Evolutionary conservation across 2,113 vertebrate genomes (phyloP), one percentile per base, ranked within the genome.

Genomic region (Papio anubis): DNA sequence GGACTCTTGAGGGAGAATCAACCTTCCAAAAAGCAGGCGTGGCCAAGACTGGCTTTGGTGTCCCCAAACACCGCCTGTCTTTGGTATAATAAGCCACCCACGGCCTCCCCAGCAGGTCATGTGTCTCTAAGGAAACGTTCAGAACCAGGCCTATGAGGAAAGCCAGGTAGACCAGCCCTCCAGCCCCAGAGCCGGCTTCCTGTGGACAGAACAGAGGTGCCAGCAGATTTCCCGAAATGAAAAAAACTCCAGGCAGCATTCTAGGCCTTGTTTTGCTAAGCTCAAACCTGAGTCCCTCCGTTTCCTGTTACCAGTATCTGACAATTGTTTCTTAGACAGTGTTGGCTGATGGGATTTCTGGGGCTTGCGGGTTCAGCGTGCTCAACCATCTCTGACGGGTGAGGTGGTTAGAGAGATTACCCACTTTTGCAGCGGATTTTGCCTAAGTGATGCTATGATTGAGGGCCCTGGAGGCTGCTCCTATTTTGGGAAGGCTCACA

Each of bases 401-500:
- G 83, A 94, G 75, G 64, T 70, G 87, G 68, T 32, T 0, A 84
- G 59, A 93, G 96, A 96, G 0, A 45, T 96, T 16, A 55, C 18
- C 86, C 84, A 93, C 97, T 97, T 95, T 40, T 57, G 93, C 0
- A 5, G 43, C 8, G 93, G 86, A 1, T 52, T 96, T 96, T 95
- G 97, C 95, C 93, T 93, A 82, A 83, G 95, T 48, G 97, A 66
- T 35, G 6, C 94, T 91, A 30, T 66, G 90, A 73, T 59, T 27
- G 88, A 88, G 97, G 85, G 85, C 94, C 97, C 92, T 59, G 72
- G 93, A 91, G 88, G 23, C 83, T 76, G 57, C 78, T 89, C 81
- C 97, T 98, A 98, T 97, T 98, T 98, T 96, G 66, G 84, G 95
- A 94, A 96, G 96, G 95, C 59, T 86, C 82, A 12, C 20, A 93